phyloP scores from a whole-genome alignment of 2,888 invertebrate genomes.

The Drosophila pseudotalamancana region DNA sequence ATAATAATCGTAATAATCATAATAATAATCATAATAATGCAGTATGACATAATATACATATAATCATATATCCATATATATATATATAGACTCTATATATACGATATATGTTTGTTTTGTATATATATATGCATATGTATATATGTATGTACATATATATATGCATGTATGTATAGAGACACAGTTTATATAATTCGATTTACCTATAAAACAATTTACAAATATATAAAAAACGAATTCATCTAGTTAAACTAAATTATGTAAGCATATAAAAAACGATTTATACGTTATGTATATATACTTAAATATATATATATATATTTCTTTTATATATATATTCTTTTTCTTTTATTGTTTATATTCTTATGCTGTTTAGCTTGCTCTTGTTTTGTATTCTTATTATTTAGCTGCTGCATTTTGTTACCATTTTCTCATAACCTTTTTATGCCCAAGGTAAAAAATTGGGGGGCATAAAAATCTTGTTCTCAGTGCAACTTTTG shows the following conservation, averaged over 20 bases:
- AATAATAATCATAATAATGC: constrained; percentile 65
- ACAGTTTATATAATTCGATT: constrained; percentile 79
- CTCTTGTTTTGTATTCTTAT: background rate
- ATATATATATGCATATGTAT: constrained; percentile 23
- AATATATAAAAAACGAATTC: constrained; percentile 77
- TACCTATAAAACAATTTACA: constrained; percentile 82
- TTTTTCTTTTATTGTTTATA: constrained; percentile 30
- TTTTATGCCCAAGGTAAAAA: constrained; percentile 12
- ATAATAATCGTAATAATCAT: constrained; percentile 41
- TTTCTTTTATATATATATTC: constrained; percentile 19
- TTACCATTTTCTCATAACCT: background rate
- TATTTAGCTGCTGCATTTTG: constrained; percentile 8
- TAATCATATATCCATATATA: constrained; percentile 13
- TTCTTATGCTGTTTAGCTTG: constrained; percentile 14
- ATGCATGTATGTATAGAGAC: constrained; percentile 24
- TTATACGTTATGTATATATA: constrained; percentile 39
- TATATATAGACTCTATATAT: constrained; percentile 15
- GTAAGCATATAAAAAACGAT: constrained; percentile 57
- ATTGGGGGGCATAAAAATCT: background rate
- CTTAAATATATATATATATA: constrained; percentile 17
- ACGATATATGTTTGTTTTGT: constrained; percentile 16
- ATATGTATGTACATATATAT: background rate
- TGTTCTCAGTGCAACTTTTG: constrained; percentile 24
- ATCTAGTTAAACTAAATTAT: constrained; percentile 63
- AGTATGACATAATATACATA: constrained; percentile 53